Evolutionary conservation across 2,113 vertebrate genomes (phyloP), one percentile per base, ranked within the genome.

Genomic region (Myodes glareolus): DNA sequence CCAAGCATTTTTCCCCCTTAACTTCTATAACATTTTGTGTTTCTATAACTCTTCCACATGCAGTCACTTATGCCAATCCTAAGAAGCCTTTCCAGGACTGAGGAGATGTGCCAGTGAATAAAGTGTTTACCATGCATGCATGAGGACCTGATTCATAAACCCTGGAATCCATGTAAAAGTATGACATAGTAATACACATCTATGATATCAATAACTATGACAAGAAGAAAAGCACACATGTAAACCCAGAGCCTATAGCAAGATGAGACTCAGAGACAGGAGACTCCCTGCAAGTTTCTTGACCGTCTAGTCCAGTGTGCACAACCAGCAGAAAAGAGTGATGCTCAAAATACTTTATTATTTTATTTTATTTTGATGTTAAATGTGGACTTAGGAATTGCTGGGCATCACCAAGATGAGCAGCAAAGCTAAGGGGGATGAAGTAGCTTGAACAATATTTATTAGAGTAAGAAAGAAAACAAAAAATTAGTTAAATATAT

Each of bases 391-490:
- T 90, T 36, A 42, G 33, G 77, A 75, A 77, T 29, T 65, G 5
- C 31, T 93, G 50, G 85, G 5, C 92, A 4, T 76, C 91, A 7
- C 13, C 9, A 92, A 63, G 39, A 61, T 75, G 16, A 3, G 10
- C 17, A 72, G 2, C 25, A 90, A 95, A 21, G 7, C 31, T 47
- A 94, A 89, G 0, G 16, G 36, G 78, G 7, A 84, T 75, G 5
- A 94, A 82, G 36, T 33, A 91, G 92, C 84, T 82, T 90, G 50
- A 68, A 33, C 10, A 88, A 84, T 23, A 81, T 29, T 75, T 87
- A 77, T 86, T 39, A 58, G 21, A 81, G 5, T 42, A 73, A 94
- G 47, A 85, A 91, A 61, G 0, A 17, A 80, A 84, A 85, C 1
- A 55, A 73, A 91, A 68, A 73, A n/a, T 65, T 92, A 95, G 50